Conservation (phyloP, 2,888 invertebrate species). For the Mesorhabditis belari region DNA sequence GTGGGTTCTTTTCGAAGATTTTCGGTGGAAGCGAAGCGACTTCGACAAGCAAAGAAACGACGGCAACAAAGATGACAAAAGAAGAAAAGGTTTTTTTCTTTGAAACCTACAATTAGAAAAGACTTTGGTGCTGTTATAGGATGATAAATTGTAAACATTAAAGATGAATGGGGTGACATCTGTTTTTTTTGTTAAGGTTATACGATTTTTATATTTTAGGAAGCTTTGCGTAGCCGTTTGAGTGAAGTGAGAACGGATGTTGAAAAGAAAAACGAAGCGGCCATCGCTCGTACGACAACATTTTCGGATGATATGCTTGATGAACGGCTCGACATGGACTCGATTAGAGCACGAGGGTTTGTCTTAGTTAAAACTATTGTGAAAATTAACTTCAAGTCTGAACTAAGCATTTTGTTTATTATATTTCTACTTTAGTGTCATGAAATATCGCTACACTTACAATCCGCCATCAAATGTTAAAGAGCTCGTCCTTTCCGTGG, state of each 20-base stretch:
- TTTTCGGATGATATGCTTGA: slow-evolving; percentile 13
- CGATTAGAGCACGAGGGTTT: slow-evolving; percentile 46
- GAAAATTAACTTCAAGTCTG: background rate
- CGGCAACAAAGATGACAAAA: no score
- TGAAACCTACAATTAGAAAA: no score
- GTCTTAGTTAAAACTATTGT: background rate
- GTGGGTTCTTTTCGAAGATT: background rate
- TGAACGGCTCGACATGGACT: slow-evolving; percentile 28
- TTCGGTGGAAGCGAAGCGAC: no score
- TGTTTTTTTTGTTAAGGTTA: no score
- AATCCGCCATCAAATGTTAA: slow-evolving; percentile 15
- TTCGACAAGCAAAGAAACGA: no score
- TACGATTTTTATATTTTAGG: slow-evolving; percentile 5
- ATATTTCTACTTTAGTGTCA: slow-evolving; percentile 12
- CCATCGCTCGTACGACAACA: slow-evolving; percentile 7
- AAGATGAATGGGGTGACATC: no score
- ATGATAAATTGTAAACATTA: no score
- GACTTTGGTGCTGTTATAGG: no score
- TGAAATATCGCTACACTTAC: slow-evolving; percentile 28
- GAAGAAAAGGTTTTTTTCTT: no score
- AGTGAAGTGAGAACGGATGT: slow-evolving; percentile 6
- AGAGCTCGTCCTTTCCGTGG: slow-evolving; percentile 8
- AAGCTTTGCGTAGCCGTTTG: slow-evolving; percentile 1
- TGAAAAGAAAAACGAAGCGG: background rate
- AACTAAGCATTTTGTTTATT: background rate